These are phyloP conservation scores for Aphaenogaster ashmeadi DNA, from an alignment of 1,140 invertebrate species.

Conservation along the genomic window DNA sequence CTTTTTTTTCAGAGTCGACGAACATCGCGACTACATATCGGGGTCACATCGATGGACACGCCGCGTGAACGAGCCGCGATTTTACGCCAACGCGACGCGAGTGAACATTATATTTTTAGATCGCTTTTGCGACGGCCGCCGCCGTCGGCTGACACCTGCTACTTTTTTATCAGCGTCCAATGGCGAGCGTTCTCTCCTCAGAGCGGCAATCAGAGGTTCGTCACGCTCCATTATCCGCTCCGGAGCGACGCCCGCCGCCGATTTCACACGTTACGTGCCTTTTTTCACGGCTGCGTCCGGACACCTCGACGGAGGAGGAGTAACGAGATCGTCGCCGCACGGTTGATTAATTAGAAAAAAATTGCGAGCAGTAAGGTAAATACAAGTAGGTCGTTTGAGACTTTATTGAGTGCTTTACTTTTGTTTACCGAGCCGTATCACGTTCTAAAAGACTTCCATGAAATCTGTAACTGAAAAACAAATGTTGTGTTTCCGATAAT, in stretches of 20 bases:
- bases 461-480: neutral
- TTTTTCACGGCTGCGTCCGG: slow-evolving; percentile 28
- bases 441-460: neutral
- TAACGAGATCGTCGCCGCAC: slow-evolving; percentile 35
- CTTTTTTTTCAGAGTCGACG: slow-evolving; percentile 59
- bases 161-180: slow-evolving; percentile 69
- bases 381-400: slow-evolving; percentile 31
- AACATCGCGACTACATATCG: slow-evolving; percentile 69
- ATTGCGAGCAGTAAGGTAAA: slow-evolving; percentile 35
- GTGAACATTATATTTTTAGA: slow-evolving; percentile 73
- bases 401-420: slow-evolving; percentile 14
- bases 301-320: neutral
- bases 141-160: slow-evolving; percentile 43
- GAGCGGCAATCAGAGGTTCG: slow-evolving; percentile 70
- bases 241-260: slow-evolving; percentile 20
- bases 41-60: slow-evolving; percentile 77
- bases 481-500: neutral
- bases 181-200: slow-evolving; percentile 45
- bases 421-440: neutral
- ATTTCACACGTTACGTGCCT: slow-evolving; percentile 46
- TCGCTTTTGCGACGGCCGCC: slow-evolving; percentile 53
- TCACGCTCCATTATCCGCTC: slow-evolving; percentile 66
- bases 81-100: slow-evolving; percentile 78
- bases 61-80: slow-evolving; percentile 70
- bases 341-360: slow-evolving; percentile 55